These are phyloP conservation scores for Gymnodraco acuticeps DNA, from an alignment of 2,797 vertebrate species.

Conservation along the genomic window DNA sequence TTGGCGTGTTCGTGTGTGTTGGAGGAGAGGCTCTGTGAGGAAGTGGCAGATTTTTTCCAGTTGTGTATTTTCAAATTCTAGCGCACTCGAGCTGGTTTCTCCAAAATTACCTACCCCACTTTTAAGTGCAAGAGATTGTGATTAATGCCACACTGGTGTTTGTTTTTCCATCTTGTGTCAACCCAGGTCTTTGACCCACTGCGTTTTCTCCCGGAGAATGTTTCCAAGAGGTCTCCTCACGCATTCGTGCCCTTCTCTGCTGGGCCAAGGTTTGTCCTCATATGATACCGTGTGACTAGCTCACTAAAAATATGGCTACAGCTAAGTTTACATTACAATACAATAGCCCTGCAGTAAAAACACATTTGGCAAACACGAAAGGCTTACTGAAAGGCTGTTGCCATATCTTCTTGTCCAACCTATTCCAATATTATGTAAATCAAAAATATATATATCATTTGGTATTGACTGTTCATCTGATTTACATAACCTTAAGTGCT, in stretches of 20 bases:
- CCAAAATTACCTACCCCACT: accelerated
- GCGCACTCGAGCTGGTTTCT: too few relatives aligned
- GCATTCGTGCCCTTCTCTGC: conserved; percentile 91
- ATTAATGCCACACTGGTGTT: not conserved
- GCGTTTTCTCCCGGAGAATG: conserved; percentile 90
- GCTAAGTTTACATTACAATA: not conserved
- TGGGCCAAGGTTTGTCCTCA: conserved; percentile 87
- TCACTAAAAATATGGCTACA: conserved; percentile 2
- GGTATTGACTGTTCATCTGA: too few relatives aligned
- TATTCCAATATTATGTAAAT: too few relatives aligned
- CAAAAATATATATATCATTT: too few relatives aligned
- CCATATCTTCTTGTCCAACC: too few relatives aligned
- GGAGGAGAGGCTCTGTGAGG: too few relatives aligned
- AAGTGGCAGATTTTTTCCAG: too few relatives aligned
- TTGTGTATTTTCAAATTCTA: accelerated
- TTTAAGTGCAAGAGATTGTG: too few relatives aligned
- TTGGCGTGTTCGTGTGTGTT: too few relatives aligned
- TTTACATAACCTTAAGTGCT: too few relatives aligned
- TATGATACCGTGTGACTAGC: not conserved
- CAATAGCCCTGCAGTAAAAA: not conserved
- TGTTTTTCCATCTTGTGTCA: not conserved
- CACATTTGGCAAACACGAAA: too few relatives aligned
- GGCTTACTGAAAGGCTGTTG: too few relatives aligned
- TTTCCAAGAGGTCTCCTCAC: conserved; percentile 83
- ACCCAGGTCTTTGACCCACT: conserved; percentile 88